phyloP scores from a whole-genome alignment of 92 coral and sea anemone genomes.

The Siderastrea siderea region DNA sequence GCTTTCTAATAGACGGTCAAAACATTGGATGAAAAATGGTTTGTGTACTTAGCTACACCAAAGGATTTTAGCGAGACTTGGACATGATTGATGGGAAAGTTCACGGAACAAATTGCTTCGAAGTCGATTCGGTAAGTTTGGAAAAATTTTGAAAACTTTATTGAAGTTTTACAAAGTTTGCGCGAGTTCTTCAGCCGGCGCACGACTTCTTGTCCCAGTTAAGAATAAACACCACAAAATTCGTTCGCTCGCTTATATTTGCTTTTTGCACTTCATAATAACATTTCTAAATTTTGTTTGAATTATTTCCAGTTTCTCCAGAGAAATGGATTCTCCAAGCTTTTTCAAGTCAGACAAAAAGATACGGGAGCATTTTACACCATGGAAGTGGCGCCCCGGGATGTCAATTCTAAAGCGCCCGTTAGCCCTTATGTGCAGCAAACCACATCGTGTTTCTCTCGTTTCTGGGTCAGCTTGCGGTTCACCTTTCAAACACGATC shows the following conservation, averaged over 20 bases:
- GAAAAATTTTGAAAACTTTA: constrained; percentile 39
- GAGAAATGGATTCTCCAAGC: constrained; percentile 81
- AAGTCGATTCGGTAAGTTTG: constrained; percentile 91
- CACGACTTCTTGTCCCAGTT: not conserved
- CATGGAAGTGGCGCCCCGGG: constrained; percentile 89
- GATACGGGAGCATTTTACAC: constrained; percentile 63
- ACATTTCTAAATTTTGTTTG: not conserved
- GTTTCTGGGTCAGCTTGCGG: constrained; percentile 80
- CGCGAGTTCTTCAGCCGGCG: not conserved
- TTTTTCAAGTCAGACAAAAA: constrained; percentile 89
- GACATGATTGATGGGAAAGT: constrained; percentile 67
- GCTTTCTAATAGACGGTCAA: not conserved
- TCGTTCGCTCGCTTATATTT: not conserved
- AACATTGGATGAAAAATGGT: not conserved
- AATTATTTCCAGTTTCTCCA: constrained; percentile 79
- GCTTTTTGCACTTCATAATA: not conserved
- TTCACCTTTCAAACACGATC: constrained; percentile 88
- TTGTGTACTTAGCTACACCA: constrained; percentile 29
- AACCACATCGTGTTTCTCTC: constrained; percentile 59
- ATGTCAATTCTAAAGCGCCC: constrained; percentile 30
- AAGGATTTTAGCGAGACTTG: constrained; percentile 3
- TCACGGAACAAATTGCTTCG: constrained; percentile 94
- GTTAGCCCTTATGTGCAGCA: constrained; percentile 70
- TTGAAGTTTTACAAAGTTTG: constrained; percentile 6
- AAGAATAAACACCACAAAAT: not conserved